Percentiles rank a stretch among this genome's conserved stretches.
phyloP scores from a whole-genome alignment of 2,113 vertebrate species.

The Pterophyllum scalare region DNA sequence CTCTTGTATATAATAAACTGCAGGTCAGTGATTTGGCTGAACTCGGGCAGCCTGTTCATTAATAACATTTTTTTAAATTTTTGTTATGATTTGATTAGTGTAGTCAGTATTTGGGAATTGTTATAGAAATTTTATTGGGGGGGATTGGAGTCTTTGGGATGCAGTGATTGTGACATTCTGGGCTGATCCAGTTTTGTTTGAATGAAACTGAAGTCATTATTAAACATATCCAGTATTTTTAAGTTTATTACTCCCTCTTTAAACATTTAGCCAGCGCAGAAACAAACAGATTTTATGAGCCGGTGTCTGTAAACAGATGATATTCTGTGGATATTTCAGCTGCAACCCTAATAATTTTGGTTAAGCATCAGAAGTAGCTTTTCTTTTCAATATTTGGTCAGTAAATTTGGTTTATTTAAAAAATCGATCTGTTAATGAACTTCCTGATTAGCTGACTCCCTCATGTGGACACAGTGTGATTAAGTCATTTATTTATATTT shows the following conservation, averaged over 20 bases:
- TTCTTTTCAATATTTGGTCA: background rate
- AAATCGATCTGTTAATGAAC: background rate
- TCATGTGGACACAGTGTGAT: background rate
- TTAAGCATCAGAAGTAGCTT: background rate
- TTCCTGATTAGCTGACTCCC: background rate
- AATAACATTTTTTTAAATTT: too few relatives aligned
- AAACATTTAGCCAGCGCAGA: background rate
- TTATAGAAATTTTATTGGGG: too few relatives aligned
- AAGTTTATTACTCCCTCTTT: background rate
- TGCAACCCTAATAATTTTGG: background rate
- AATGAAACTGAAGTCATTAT: too few relatives aligned
- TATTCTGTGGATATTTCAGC: background rate
- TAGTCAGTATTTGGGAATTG: too few relatives aligned
- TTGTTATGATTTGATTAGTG: too few relatives aligned
- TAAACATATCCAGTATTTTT: too few relatives aligned
- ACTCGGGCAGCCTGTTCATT: too few relatives aligned
- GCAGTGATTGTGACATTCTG: too few relatives aligned
- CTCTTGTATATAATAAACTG: too few relatives aligned
- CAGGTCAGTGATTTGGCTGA: too few relatives aligned
- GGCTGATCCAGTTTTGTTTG: too few relatives aligned
- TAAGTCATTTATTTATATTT: background rate
- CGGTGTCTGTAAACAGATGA: background rate
- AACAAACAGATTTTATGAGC: background rate
- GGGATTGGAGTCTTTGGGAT: too few relatives aligned
- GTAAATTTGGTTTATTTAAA: background rate